Evolutionary conservation across 2,888 invertebrate species (phyloP), one percentile per base, ranked within the genome.

Genomic region (Diadegma fenestrale): DNA sequence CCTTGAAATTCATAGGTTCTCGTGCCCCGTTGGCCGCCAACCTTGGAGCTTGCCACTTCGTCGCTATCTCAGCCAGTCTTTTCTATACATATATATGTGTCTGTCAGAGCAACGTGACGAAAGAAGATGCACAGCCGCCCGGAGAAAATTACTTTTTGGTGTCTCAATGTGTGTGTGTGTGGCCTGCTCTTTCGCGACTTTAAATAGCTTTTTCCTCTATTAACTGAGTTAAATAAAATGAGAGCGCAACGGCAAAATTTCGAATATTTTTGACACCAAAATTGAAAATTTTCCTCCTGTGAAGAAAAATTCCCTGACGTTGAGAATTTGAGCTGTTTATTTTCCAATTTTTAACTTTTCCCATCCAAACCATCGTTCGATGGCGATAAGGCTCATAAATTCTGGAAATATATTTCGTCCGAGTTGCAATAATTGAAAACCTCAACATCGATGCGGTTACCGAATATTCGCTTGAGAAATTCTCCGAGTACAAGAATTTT

Each of bases 1-100:
- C 86, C 83, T 87, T 87, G 82, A 87, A 87, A 88, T 88, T 87
- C 88, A 88, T 88, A 81, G 87, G 83, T 86, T 87, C 73, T 75
- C 72, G 48, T 22, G 64, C 68, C 71, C 76, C 45, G 69, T 81
- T 68, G 43, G 45, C 43, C 68, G 73, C n/a, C n/a, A 73, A 41
- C 61, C 72, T 63, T 12, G 17, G 41, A 58, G 61, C 41, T 30
- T 79, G 43, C 76, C n/a, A 63, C 48, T 37, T 45, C 75, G 76
- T 45, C 75, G 76, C 71, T 63, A 69, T 63, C 64, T 77, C 66
- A 73, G 75, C 17, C 73, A 19, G 30, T 63, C n/a, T 12, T 26
- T n/a, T 22, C 37, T 51, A 33, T 22, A 37, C 33, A 41, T 69
- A 58, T 37, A 48, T 72, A 71, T 71, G 26, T 43, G 19, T 72